These are phyloP conservation scores for Nasonia giraulti DNA, from an alignment of 1,140 invertebrate genomes.

Conservation along the genomic window DNA sequence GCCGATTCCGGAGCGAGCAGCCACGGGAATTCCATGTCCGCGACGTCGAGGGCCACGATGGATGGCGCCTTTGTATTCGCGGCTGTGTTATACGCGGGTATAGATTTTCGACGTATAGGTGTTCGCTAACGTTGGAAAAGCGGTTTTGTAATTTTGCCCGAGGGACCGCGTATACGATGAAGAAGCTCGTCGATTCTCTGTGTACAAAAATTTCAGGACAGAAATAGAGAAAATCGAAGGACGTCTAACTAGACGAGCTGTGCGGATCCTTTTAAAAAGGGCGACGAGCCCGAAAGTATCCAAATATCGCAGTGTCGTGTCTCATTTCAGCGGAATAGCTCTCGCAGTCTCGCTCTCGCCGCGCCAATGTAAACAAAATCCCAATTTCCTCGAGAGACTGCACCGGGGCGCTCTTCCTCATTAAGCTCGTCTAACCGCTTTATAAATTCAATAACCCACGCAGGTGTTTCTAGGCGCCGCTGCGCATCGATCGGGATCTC, in stretches of 20 bases:
- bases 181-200: not conserved
- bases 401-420: conserved; percentile 10
- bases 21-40: conserved; percentile 52
- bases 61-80: conserved; percentile 7
- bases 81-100: not conserved
- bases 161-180: not conserved
- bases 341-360: too few species aligned
- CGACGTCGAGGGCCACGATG: conserved; percentile 22
- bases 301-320: conserved; percentile 18
- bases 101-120: not conserved
- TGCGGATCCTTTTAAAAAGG: not conserved
- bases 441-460: conserved; percentile 9
- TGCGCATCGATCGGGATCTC: not conserved
- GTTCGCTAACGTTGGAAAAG: conserved; percentile 14
- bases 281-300: conserved; percentile 1
- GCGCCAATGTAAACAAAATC: conserved; percentile 5
- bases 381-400: conserved; percentile 5
- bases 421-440: conserved; percentile 20
- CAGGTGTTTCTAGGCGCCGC: conserved; percentile 30
- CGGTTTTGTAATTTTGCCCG: not conserved
- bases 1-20: conserved; percentile 38
- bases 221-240: too few species aligned
- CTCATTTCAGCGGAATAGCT: not conserved
- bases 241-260: too few species aligned
- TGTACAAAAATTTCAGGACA: too few species aligned